Percentiles rank a stretch among this genome's conserved stretches.
These are phyloP conservation scores for Anolis apletophallus DNA, from an alignment of 2,797 vertebrate species.

Conservation along the genomic window DNA sequence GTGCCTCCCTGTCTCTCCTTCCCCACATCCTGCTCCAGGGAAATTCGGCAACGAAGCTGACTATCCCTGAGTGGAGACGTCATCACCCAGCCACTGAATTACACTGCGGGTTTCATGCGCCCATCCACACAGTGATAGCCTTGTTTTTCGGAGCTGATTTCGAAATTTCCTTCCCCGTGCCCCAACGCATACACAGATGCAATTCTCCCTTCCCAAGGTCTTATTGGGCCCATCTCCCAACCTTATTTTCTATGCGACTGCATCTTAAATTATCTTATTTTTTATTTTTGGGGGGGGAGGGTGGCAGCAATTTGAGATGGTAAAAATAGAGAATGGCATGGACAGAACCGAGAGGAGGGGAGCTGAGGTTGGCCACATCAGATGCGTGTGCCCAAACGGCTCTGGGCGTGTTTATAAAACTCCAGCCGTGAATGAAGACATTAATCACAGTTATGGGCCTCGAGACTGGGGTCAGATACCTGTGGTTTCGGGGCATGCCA, in stretches of 20 bases:
- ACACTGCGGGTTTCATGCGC: slow-evolving; percentile 56
- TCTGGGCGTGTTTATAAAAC: slow-evolving; percentile 38
- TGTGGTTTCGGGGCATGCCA: slow-evolving; percentile 57
- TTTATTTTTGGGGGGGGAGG: slow-evolving; percentile 31
- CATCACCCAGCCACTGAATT: slow-evolving; percentile 33
- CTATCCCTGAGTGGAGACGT: slow-evolving; percentile 28
- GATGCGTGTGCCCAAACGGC: neutral
- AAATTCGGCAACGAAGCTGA: neutral
- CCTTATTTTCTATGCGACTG: too few relatives aligned
- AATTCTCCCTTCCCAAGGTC: neutral
- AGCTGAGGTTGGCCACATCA: rapidly evolving
- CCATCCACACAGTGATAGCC: neutral
- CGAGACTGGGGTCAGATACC: slow-evolving; percentile 62
- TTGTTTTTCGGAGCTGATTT: slow-evolving; percentile 6
- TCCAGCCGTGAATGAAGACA: slow-evolving; percentile 43
- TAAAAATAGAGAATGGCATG: neutral
- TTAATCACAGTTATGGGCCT: slow-evolving; percentile 49
- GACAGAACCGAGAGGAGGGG: rapidly evolving
- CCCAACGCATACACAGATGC: too few relatives aligned
- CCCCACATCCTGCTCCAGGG: neutral
- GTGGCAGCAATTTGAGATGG: neutral
- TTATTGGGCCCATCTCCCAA: neutral
- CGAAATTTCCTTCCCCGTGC: too few relatives aligned
- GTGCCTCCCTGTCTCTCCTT: neutral
- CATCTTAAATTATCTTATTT: neutral